These are phyloP conservation scores for Bufo bufo DNA, from an alignment of 2,113 vertebrate genomes.

Conservation along the genomic window DNA sequence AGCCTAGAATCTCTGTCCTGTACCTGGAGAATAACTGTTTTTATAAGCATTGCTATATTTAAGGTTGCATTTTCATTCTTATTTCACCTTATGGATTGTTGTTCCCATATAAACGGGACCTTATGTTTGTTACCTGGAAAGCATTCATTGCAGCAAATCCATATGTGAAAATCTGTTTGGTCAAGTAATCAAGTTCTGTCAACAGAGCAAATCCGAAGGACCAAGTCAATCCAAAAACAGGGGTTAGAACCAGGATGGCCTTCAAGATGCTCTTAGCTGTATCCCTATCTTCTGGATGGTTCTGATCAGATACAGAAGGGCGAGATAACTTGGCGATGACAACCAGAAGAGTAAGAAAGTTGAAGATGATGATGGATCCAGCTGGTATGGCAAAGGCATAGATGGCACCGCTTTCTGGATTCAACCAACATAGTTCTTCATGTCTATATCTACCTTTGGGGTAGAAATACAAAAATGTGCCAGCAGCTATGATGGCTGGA, in stretches of 20 bases:
- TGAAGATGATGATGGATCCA: constrained; percentile 78
- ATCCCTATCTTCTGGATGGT: constrained; percentile 61
- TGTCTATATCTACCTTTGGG: constrained; percentile 70
- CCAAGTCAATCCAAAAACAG: constrained; percentile 76
- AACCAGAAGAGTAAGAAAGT: constrained; percentile 78
- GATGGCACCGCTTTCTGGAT: constrained; percentile 76
- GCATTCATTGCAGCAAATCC: constrained; percentile 69
- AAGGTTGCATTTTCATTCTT: no score
- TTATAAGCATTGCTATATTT: no score
- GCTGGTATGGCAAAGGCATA: constrained; percentile 81
- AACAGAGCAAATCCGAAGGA: constrained; percentile 67
- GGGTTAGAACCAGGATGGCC: constrained; percentile 72
- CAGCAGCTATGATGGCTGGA: constrained; percentile 78
- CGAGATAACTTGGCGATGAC: constrained; percentile 86
- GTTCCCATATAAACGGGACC: background rate
- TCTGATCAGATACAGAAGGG: constrained; percentile 62
- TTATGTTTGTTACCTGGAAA: constrained; percentile 71
- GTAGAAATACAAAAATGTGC: constrained; percentile 70
- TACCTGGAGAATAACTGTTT: no score
- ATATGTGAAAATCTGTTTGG: constrained; percentile 64
- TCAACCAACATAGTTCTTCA: constrained; percentile 78
- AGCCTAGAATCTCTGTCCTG: no score
- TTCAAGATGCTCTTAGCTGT: constrained; percentile 68
- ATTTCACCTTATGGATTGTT: no score
- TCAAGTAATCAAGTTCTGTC: constrained; percentile 36